These are phyloP conservation scores for Agonopterix alstromeriana DNA, from an alignment of 2,888 invertebrate genomes.

Conservation along the genomic window DNA sequence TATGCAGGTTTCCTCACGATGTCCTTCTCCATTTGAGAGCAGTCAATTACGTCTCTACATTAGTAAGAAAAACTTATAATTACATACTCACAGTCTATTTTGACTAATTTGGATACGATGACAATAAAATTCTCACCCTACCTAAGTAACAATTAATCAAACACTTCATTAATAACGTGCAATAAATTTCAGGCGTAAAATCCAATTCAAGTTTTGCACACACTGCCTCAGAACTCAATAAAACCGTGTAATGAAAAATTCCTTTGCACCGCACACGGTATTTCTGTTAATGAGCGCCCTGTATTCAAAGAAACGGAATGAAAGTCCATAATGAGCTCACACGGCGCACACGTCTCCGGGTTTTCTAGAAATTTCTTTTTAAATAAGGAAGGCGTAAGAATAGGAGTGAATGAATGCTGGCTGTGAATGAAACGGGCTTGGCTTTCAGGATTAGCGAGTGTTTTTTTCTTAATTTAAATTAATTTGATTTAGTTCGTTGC, in stretches of 20 bases:
- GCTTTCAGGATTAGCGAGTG: too few species aligned
- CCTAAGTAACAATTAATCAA: conserved; percentile 11
- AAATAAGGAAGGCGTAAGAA: conserved; percentile 21
- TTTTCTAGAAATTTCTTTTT: conserved; percentile 49
- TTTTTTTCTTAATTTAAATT: too few species aligned
- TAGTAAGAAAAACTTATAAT: too few species aligned
- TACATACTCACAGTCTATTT: too few species aligned
- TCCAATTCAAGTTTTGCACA: conserved; percentile 30
- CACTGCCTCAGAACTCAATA: conserved; percentile 32
- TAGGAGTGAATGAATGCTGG: conserved; percentile 3
- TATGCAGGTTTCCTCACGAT: too few species aligned
- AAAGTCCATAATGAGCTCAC: conserved; percentile 51
- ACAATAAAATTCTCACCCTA: too few species aligned
- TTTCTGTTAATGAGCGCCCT: conserved; percentile 46
- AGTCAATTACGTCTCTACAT: too few species aligned
- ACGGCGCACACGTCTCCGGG: conserved; percentile 44
- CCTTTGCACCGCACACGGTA: conserved; percentile 36
- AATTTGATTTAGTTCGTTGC: too few species aligned
- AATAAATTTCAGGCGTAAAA: conserved; percentile 12
- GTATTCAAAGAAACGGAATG: conserved; percentile 46
- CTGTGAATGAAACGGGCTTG: conserved; percentile 4
- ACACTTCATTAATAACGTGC: not conserved
- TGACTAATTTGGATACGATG: too few species aligned
- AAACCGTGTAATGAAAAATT: conserved; percentile 64
- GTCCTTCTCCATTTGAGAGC: too few species aligned